phyloP scores from a whole-genome alignment of 2,888 invertebrate genomes.

The Autographa gamma region DNA sequence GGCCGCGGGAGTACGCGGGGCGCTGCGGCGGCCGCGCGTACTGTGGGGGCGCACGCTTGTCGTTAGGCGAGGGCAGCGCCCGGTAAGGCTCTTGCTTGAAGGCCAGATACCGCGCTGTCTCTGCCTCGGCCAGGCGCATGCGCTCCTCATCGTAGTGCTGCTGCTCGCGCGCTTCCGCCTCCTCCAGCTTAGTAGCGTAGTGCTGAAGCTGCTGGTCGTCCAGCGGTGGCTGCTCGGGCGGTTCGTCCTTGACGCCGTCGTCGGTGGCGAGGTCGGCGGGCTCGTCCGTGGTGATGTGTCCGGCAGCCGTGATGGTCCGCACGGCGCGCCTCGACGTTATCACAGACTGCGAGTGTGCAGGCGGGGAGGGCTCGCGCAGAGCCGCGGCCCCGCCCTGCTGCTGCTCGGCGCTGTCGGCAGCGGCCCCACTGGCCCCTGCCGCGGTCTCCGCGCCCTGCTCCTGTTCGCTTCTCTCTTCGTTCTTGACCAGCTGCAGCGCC shows the following conservation, averaged over 20 bases:
- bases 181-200: slow-evolving; percentile 72
- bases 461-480: slow-evolving; percentile 71
- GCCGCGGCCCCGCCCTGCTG: slow-evolving; percentile 25
- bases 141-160: slow-evolving; percentile 79
- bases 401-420: slow-evolving; percentile 17
- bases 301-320: slow-evolving; percentile 90
- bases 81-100: slow-evolving; percentile 83
- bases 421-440: slow-evolving; percentile 18
- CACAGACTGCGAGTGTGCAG: slow-evolving; percentile 81
- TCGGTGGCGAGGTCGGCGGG: slow-evolving; percentile 65
- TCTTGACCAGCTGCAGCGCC: slow-evolving; percentile 84
- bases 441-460: slow-evolving; percentile 36
- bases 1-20: slow-evolving; percentile 68
- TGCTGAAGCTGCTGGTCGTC: slow-evolving; percentile 68
- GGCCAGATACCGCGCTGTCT: slow-evolving; percentile 80
- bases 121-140: slow-evolving; percentile 75
- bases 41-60: slow-evolving; percentile 67
- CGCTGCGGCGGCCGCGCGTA: slow-evolving; percentile 63
- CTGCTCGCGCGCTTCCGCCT: slow-evolving; percentile 64
- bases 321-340: slow-evolving; percentile 89
- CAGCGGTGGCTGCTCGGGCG: slow-evolving; percentile 70
- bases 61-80: slow-evolving; percentile 63
- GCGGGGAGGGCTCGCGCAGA: slow-evolving; percentile 59
- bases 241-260: slow-evolving; percentile 82
- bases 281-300: slow-evolving; percentile 86